phyloP scores from a whole-genome alignment of 2,888 invertebrate genomes.

The Drosophila gaucha region DNA sequence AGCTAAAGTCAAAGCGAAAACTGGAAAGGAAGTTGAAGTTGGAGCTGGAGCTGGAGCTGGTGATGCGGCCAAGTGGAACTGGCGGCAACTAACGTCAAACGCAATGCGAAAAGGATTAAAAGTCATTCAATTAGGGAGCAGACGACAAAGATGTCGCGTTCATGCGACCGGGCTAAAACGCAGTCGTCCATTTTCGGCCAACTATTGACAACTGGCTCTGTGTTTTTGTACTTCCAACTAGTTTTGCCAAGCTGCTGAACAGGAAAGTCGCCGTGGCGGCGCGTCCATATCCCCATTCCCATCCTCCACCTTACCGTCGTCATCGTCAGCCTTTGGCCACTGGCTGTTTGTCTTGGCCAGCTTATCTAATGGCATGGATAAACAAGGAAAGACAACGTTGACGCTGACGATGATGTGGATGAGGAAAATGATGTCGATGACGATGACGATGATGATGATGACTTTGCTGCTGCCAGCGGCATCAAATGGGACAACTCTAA shows the following conservation, averaged over 20 bases:
- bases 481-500: conserved; percentile 51
- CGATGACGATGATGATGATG: neutral
- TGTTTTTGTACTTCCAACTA: conserved; percentile 56
- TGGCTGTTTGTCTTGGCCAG: conserved; percentile 75
- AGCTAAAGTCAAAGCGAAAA: conserved; percentile 11
- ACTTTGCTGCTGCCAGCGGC: neutral
- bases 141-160: conserved; percentile 40
- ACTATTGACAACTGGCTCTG: conserved; percentile 38
- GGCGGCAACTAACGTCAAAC: conserved; percentile 72
- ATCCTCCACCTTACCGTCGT: conserved; percentile 7
- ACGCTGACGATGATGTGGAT: conserved; percentile 21
- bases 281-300: conserved; percentile 13
- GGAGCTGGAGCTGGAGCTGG: conserved; percentile 13
- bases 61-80: conserved; percentile 59
- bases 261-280: conserved; percentile 48
- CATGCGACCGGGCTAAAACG: conserved; percentile 21
- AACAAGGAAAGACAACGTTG: conserved; percentile 68
- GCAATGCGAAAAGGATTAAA: conserved; percentile 82
- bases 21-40: conserved; percentile 6
- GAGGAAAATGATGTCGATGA: conserved; percentile 12
- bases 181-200: conserved; percentile 22
- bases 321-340: conserved; percentile 46
- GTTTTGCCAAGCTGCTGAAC: conserved; percentile 61
- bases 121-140: conserved; percentile 76
- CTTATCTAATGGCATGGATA: conserved; percentile 78